phyloP scores from a whole-genome alignment of 2,888 invertebrate species.

The Clitarchus hookeri region DNA sequence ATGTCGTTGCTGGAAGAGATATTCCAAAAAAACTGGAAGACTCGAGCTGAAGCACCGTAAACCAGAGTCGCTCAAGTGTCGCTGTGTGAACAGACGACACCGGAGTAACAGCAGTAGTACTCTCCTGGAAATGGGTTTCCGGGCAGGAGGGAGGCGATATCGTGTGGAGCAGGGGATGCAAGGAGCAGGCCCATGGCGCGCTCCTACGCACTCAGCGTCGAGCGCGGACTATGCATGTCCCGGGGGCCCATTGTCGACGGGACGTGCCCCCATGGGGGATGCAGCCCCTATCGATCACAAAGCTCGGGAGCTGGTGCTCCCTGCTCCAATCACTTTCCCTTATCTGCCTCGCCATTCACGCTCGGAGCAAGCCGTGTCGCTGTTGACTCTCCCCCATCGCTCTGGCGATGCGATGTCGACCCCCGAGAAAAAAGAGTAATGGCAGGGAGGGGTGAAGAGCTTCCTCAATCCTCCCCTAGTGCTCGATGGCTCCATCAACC shows the following conservation, averaged over 20 bases:
- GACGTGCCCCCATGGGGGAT: neutral
- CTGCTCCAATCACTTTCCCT: constrained; percentile 9
- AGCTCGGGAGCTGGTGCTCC: neutral
- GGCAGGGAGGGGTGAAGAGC: no score
- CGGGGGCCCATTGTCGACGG: neutral
- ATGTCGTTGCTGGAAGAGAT: no score
- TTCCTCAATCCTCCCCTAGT: neutral
- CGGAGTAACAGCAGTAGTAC: neutral
- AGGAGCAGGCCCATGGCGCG: no score
- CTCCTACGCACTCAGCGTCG: neutral
- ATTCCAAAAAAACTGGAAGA: no score
- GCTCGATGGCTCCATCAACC: neutral
- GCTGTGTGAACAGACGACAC: neutral
- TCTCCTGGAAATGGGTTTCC: neutral
- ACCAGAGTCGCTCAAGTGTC: neutral
- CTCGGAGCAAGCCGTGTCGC: neutral
- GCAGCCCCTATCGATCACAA: constrained; percentile 14
- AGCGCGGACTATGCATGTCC: neutral
- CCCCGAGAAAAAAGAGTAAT: no score
- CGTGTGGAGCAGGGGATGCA: neutral
- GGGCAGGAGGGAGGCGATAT: neutral
- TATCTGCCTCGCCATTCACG: neutral
- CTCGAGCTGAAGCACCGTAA: no score
- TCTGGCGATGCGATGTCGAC: neutral
- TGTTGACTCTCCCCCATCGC: neutral